phyloP scores from a whole-genome alignment of 1,140 invertebrate genomes.

The Hestina assimilis region DNA sequence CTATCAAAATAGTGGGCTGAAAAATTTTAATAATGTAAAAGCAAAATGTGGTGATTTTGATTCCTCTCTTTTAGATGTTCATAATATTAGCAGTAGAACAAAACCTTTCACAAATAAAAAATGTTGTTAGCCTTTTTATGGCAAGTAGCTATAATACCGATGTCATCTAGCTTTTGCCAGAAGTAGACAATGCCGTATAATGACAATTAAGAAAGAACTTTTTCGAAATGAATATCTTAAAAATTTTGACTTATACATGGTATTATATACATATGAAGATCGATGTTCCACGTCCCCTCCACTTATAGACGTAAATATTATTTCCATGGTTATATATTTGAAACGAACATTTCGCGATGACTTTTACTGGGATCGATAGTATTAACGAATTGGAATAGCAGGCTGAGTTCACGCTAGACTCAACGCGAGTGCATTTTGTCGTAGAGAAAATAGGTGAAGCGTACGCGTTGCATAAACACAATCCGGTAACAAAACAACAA shows the following conservation, averaged over 20 bases:
- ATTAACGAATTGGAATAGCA: slow-evolving; percentile 32
- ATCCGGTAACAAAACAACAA: slow-evolving; percentile 25
- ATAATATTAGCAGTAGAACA: too few relatives aligned
- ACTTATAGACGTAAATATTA: too few relatives aligned
- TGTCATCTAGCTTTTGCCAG: not conserved
- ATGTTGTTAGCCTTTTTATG: too few relatives aligned
- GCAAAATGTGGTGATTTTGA: too few relatives aligned
- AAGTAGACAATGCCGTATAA: not conserved
- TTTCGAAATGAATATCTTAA: not conserved
- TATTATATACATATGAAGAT: not conserved
- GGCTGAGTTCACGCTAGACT: slow-evolving; percentile 30
- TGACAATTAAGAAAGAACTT: not conserved
- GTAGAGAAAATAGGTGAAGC: slow-evolving; percentile 32
- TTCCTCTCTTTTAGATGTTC: too few relatives aligned
- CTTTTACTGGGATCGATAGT: slow-evolving; percentile 30
- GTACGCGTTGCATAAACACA: slow-evolving; percentile 32
- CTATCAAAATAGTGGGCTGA: too few relatives aligned
- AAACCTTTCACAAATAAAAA: too few relatives aligned
- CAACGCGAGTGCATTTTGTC: slow-evolving; percentile 37
- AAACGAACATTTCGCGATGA: slow-evolving; percentile 10
- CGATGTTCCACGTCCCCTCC: too few relatives aligned
- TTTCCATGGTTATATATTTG: too few relatives aligned
- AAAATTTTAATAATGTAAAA: too few relatives aligned
- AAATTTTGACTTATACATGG: not conserved
- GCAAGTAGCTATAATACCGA: too few relatives aligned